A percentile compares a stretch with the other conserved stretches of the same genome.
phyloP scores from a whole-genome alignment of 2,888 invertebrate genomes.

The Hyposoter didymator region DNA sequence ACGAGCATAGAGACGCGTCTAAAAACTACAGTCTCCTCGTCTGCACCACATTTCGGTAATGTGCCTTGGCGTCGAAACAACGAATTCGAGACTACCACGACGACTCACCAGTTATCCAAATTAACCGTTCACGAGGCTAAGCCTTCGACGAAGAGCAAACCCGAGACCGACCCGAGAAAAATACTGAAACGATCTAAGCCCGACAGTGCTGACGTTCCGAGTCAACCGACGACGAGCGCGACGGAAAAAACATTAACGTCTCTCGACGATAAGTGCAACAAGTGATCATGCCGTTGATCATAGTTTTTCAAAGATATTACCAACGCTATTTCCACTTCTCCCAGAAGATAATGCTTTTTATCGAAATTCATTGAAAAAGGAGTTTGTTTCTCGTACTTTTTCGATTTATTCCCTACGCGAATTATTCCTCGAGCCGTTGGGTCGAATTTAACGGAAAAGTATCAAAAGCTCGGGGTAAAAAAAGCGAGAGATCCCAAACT shows the following conservation, averaged over 20 bases:
- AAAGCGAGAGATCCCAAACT: not conserved
- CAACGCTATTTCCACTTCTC: not conserved
- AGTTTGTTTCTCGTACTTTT: not conserved
- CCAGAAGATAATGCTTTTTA: not conserved
- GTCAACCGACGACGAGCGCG: conserved; percentile 8
- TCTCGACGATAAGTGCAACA: conserved; percentile 72
- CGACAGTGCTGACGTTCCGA: conserved; percentile 65
- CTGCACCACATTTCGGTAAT: conserved; percentile 37
- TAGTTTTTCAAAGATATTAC: conserved; percentile 1
- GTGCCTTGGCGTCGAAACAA: conserved; percentile 59
- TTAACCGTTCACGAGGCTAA: conserved; percentile 63
- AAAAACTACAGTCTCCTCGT: conserved; percentile 33
- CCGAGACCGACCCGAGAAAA: conserved; percentile 74
- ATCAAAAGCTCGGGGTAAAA: conserved; percentile 16
- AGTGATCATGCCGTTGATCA: conserved; percentile 49
- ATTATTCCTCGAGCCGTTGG: not conserved
- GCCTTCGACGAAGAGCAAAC: conserved; percentile 68
- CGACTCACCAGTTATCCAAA: conserved; percentile 59
- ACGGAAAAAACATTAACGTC: conserved; percentile 59
- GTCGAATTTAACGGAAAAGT: conserved; percentile 25
- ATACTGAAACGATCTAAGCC: conserved; percentile 75
- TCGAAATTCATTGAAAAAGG: not conserved
- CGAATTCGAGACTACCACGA: conserved; percentile 53
- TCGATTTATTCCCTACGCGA: conserved; percentile 37
- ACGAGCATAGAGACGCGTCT: conserved; percentile 42